Base-by-base conservation (phyloP, 1,140 invertebrate species). In the Formica exsecta region DNA sequence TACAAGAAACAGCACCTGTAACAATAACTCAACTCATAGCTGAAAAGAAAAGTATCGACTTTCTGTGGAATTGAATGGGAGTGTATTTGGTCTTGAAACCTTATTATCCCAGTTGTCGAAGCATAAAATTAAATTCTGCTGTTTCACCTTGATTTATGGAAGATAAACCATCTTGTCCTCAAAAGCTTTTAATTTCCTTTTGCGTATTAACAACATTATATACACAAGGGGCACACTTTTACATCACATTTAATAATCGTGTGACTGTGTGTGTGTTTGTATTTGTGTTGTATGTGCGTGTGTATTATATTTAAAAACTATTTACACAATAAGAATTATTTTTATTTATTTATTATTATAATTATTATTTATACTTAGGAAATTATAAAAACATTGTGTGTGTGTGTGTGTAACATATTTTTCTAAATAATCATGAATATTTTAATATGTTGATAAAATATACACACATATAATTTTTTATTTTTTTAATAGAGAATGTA, bases 51-150 rank as follows among this genome's bases (percentile, higher is more conserved):
- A 59, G 66, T 73, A 81, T 73, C 54, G 66, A 73, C 22, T 73
- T 81, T 22, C 66, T 22, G 25, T n/a, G 36, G 25, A 41, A 41
- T 71, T 81, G 54, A 70, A 61, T 25, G 19, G 16, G 25, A 25
- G 13, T 73, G 19, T 81, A 81, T 81, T 81, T 81, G 54, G 16
- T 81, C 51, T 73, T 19, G 79, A 73, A 73, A 81, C 19, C 79
- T 73, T 61, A 81, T 81, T 81, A 73, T 81, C 66, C 54, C 66
- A 70, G 64, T 80, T 80, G 65, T 70, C 51, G 66, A 22, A 81
- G 79, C 38, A 73, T 57, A 81, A 81, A 81, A 81, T 81, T 81
- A 81, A 81, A 81, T 81, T 54, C 25, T 29, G 66, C 38, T 70
- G 19, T 71, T 81, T 73, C 9, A n/a, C 51, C 25, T 81, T 81